phyloP scores from a whole-genome alignment of 2,797 vertebrate species.

The Pseudocheirus occidentalis region DNA sequence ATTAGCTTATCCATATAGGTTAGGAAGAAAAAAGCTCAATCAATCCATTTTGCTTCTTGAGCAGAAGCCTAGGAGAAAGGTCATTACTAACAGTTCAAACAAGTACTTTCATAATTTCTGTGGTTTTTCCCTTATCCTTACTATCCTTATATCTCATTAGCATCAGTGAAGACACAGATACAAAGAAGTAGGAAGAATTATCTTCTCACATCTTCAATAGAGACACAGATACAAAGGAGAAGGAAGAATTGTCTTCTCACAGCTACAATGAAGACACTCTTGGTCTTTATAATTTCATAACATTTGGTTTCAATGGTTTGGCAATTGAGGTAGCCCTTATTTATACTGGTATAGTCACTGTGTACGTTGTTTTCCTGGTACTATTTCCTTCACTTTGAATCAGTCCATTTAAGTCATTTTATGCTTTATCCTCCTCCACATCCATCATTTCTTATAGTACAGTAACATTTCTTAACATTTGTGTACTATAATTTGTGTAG shows the following conservation, averaged over 20 bases:
- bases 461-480: not conserved
- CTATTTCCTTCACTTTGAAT: not conserved
- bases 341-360: not conserved
- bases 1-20: not conserved
- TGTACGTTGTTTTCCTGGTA: not conserved
- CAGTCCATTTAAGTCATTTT: not conserved
- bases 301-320: not conserved
- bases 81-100: conserved; percentile 48
- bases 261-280: not conserved
- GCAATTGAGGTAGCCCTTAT: not conserved
- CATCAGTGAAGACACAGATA: not conserved
- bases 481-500: not conserved
- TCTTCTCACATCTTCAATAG: not conserved
- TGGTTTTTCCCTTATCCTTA: conserved; percentile 28
- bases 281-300: not conserved
- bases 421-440: not conserved
- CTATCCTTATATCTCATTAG: conserved; percentile 9
- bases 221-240: not conserved
- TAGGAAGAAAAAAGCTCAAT: not conserved
- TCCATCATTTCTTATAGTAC: not conserved
- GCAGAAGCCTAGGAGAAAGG: not conserved
- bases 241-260: not conserved
- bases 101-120: conserved; percentile 40
- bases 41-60: not conserved
- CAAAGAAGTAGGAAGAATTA: not conserved